Conservation (phyloP, 2,113 vertebrate species). For the Salvelinus fontinalis region DNA sequence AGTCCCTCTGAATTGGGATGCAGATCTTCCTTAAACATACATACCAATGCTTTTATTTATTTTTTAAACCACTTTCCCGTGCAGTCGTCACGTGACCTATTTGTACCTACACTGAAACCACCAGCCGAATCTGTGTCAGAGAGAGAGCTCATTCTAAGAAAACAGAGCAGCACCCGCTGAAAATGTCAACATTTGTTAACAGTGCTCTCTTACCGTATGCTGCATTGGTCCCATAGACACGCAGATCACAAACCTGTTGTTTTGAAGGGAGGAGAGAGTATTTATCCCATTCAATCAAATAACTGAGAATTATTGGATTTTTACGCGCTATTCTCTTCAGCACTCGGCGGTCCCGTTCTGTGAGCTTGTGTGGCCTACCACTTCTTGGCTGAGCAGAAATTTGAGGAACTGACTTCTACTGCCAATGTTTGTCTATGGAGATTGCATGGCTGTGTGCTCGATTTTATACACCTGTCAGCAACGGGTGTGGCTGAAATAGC, state of each 20-base stretch:
- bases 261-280: not conserved
- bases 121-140: not conserved
- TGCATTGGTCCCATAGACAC: not conserved
- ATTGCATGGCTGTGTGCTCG: no score
- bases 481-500: no score
- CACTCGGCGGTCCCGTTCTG: no score
- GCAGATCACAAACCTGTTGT: not conserved
- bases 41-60: not conserved
- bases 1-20: not conserved
- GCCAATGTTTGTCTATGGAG: no score
- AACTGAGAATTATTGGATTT: no score
- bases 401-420: no score
- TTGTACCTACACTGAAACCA: constrained; percentile 14
- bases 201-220: not conserved
- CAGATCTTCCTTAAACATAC: not conserved
- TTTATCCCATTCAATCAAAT: not conserved
- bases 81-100: constrained; percentile 31
- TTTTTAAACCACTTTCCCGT: constrained; percentile 16
- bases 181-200: not conserved
- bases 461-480: no score
- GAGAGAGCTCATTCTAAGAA: constrained; percentile 10
- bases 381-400: not conserved
- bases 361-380: not conserved
- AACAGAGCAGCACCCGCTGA: not conserved
- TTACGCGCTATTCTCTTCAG: not conserved